Conservation (phyloP, 2,113 vertebrate species). For the Rhinolophus sinicus region DNA sequence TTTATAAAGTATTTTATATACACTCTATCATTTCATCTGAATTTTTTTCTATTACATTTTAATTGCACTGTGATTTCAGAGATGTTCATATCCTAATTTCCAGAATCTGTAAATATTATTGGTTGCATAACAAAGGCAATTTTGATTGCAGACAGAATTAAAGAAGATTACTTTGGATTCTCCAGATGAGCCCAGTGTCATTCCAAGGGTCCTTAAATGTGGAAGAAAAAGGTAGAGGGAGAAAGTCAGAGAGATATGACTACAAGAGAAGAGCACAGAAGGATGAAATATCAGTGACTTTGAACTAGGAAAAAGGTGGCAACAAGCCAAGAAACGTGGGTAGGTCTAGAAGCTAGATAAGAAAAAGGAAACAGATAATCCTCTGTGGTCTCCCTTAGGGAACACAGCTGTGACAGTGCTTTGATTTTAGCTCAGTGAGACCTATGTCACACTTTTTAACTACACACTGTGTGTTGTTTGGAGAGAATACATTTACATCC, state of each 20-base stretch:
- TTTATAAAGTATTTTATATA: background rate
- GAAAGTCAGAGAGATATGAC: background rate
- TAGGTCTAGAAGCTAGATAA: background rate
- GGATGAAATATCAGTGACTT: fast-evolving
- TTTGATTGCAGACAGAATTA: background rate
- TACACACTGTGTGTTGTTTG: background rate
- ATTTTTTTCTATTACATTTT: background rate
- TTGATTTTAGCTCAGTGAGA: background rate
- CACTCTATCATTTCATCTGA: background rate
- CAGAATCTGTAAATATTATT: background rate
- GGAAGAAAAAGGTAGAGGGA: background rate
- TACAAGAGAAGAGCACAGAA: background rate
- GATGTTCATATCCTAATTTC: background rate
- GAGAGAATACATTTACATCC: background rate
- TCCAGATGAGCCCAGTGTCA: background rate
- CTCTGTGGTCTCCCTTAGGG: background rate
- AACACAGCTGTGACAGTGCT: background rate
- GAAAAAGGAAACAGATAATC: background rate
- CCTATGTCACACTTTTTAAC: background rate
- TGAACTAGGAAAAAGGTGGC: background rate
- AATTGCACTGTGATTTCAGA: background rate
- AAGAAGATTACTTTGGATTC: background rate
- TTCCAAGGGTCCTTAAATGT: background rate
- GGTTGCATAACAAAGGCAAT: background rate
- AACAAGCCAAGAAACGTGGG: background rate